Evolutionary conservation across 2,113 vertebrate genomes (phyloP), one percentile per base, ranked within the genome.

Genomic region (Callionymus lyra): DNA sequence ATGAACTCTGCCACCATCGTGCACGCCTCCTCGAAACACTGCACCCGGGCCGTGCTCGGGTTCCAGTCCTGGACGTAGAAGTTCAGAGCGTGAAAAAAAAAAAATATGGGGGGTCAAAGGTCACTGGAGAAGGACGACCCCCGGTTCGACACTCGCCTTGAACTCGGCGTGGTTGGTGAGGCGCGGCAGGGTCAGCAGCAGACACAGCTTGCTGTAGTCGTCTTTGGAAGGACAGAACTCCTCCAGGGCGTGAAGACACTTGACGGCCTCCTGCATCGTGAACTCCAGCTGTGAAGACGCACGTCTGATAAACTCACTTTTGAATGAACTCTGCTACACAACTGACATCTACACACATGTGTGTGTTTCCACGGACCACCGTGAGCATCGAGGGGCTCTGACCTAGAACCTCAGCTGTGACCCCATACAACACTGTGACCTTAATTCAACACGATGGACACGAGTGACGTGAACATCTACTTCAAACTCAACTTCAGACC

Each of bases 1-100:
- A 99, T 98, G 59, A 99, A 98, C 72, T 98, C 94, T 1, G 94
- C 91, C 36, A 98, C 93, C 93, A 99, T 95, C 53, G 79, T 59
- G 36, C 94, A 97, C 41, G 92, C 89, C 65, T 99, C 94, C 40
- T 98, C 92, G 36, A 99, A 99, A 78, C 94, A 99, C 74, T 96
- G 92, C 34, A 96, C 94, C 3, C 95, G 86, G 2, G 94, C 95
- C 0, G 94, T 98, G 80, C 94, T 99, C 33, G 95, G 94, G 56
- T 96, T 98, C 95, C 95, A 97, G 72, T 97, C 94, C 81, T 83
- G 53, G 19, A 10, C 10, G 12, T 1, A n/a, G 10, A 9, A 33
- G 40, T 8, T 31, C 21, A 31, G 16, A 40, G 9, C 16, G 2
- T 6, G 8, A 40, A 8, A n/a, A 18, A n/a, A 40, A 17, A 12